Conservation (phyloP, 1,140 invertebrate genomes). For the Popillia japonica region DNA sequence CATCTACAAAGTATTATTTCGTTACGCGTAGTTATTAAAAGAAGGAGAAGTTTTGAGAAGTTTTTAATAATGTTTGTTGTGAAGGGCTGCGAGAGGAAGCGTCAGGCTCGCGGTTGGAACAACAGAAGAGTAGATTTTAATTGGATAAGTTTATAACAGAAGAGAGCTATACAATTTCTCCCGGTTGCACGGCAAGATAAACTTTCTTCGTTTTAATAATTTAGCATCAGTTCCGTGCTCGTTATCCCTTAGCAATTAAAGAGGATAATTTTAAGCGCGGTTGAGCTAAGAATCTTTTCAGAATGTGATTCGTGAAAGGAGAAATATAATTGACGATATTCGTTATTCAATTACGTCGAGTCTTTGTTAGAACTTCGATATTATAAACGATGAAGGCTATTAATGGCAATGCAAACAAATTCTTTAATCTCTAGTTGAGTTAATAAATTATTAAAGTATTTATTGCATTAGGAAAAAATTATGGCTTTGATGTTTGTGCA, state of each 20-base stretch:
- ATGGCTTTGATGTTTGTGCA: too few relatives aligned
- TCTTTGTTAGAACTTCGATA: too few relatives aligned
- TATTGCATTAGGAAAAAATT: too few relatives aligned
- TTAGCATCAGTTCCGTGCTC: background rate
- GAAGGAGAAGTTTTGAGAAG: background rate
- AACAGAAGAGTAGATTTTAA: background rate
- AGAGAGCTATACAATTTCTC: background rate
- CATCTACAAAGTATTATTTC: background rate
- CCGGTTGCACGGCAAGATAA: background rate
- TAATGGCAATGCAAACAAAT: too few relatives aligned
- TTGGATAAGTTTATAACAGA: background rate
- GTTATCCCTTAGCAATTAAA: background rate
- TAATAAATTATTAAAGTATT: too few relatives aligned
- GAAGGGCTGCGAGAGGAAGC: background rate
- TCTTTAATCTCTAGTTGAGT: too few relatives aligned
- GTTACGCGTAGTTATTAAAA: background rate
- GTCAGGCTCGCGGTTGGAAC: background rate
- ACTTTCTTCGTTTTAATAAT: background rate
- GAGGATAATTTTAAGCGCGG: background rate
- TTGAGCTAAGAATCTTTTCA: background rate
- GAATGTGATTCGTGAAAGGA: background rate
- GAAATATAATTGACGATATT: background rate
- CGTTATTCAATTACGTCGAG: background rate
- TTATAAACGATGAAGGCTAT: too few relatives aligned
- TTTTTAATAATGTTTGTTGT: conserved; percentile 6